Base-by-base conservation (phyloP, 2,888 invertebrate species). In the Adelognathus sp. region DNA sequence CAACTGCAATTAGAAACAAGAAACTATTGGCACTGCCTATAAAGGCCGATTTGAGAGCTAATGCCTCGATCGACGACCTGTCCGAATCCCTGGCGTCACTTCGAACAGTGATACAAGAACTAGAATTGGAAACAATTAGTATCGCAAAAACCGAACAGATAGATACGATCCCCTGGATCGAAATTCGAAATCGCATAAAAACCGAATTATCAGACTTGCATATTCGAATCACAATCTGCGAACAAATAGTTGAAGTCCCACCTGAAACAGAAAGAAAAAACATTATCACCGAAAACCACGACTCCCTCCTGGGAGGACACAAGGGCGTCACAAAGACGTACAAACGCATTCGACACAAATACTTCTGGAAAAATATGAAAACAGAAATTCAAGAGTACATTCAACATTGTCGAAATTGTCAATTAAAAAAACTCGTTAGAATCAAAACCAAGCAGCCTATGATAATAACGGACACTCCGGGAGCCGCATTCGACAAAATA, bases 321-420 rank as follows among this genome's bases (percentile, higher is more conserved):
- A 76, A 79, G n/a, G 80, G 82, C 0, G 76, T 76, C 3, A 71
- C 56, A 1, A 82, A 79, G 56, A 82, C 82, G 0, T 73, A 41
- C 18, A 58, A 76, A 9, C 16, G 79, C 1, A 56, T 84, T 5
- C 36, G 80, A 3, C 46, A 74, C 56, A 39, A 64, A 1, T 82
- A 63, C 56, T 73, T 54, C 14, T 84, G 83, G 84, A 33, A 46
- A 2, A 67, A 76, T 0, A 79, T 85, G 72, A 80, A 72, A 21
- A 5, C 44, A 2, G 66, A 83, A 2, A 46, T 79, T 1, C 61
- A 41, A 0, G 36, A 77, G 1, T 80, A 56, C 9, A 80, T 77
- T 2, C 75, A 70, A 14, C 61, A 56, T 2, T 86, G 83, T 16
- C 39, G 71, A 0, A 18, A 39, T 3, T 86, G 85, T 50, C 78